Conservation (phyloP, 92 coral and sea anemone species). For the Porites divaricata region DNA sequence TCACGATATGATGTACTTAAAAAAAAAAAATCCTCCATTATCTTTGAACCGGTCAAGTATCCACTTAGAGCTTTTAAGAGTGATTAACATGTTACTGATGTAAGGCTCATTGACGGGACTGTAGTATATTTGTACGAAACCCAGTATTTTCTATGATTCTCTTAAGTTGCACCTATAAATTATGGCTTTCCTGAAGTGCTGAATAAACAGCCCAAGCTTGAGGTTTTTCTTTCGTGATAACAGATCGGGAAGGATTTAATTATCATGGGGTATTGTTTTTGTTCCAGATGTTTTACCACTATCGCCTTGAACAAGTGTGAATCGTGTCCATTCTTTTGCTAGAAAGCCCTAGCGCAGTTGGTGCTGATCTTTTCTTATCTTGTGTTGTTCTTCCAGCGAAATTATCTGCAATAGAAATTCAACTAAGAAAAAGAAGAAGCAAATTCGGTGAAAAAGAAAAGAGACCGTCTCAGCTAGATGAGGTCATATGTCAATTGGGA, state of each 20-base stretch:
- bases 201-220: neutral
- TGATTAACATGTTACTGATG: too few species aligned
- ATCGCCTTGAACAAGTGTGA: neutral
- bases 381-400: too few species aligned
- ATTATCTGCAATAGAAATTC: neutral
- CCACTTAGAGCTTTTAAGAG: neutral
- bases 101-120: too few species aligned
- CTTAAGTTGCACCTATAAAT: neutral
- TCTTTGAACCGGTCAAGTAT: neutral
- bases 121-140: too few species aligned
- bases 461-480: neutral
- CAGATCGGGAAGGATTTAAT: constrained; percentile 10
- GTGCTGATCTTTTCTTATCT: too few species aligned
- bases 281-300: neutral
- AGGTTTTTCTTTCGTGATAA: neutral
- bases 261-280: neutral
- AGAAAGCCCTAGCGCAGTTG: neutral
- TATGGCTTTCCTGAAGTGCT: neutral
- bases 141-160: too few species aligned
- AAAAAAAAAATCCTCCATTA: neutral
- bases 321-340: neutral
- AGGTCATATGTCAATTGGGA: constrained; percentile 23
- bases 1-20: neutral
- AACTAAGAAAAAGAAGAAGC: neutral
- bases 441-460: constrained; percentile 7